A percentile compares a stretch with the other conserved stretches of the same genome.
phyloP scores from a whole-genome alignment of 2,113 vertebrate species.

The Rhinopomastus cyanomelas region DNA sequence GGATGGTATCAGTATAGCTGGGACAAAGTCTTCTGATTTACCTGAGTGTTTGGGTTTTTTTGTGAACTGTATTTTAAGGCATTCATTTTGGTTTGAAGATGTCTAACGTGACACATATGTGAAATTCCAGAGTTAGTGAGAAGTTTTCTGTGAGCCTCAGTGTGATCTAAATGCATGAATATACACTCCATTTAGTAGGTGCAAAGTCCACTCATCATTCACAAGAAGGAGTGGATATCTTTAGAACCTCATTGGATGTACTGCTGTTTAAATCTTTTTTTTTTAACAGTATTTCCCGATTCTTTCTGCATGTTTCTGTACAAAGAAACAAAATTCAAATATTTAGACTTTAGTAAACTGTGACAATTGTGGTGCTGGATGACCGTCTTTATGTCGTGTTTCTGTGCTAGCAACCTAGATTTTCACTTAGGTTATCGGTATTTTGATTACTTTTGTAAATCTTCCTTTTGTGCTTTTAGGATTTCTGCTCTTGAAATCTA shows the following conservation, averaged over 20 bases:
- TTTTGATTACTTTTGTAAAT: not conserved
- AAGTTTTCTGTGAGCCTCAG: not conserved
- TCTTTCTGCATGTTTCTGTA: not conserved
- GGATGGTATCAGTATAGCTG: not conserved
- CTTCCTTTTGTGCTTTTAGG: not conserved
- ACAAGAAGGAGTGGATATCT: not conserved
- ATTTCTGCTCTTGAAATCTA: not conserved
- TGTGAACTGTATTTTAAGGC: not conserved
- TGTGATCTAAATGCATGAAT: not conserved
- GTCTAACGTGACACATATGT: not conserved
- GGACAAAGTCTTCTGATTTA: not conserved
- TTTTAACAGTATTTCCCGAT: not conserved
- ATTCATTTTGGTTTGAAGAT: not conserved
- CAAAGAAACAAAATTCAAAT: not conserved
- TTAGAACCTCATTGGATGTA: not conserved
- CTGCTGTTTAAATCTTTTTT: not conserved
- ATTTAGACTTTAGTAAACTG: not conserved
- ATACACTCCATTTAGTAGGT: not conserved
- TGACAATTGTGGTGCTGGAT: not conserved
- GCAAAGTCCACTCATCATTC: not conserved
- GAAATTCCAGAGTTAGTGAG: not conserved
- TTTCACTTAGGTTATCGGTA: not conserved
- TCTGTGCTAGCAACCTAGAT: not conserved
- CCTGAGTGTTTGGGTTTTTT: not conserved
- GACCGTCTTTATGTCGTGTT: not conserved